Base-by-base conservation (phyloP, 2,113 vertebrate genomes). In the Syngnathoides biaculeatus region DNA sequence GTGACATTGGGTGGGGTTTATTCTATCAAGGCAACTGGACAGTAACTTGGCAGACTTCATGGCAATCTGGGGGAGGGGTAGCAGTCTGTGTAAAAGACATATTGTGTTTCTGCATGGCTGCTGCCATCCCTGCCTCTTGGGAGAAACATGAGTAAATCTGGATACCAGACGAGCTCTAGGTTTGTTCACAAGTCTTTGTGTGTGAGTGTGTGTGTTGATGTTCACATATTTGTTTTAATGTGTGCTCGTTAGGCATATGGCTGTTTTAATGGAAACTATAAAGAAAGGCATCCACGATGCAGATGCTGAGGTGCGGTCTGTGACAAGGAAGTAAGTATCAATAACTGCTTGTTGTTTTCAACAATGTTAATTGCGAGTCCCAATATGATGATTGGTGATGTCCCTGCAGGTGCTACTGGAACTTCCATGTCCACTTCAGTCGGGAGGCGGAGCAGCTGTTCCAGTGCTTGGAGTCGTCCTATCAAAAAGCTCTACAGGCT, bases 251-350 rank as follows among this genome's bases (percentile, higher is more conserved):
- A 98, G 96, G 83, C 95, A 98, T 15, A 90, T 90, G 26, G 79
- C 93, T 2, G 93, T 97, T 64, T 70, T 98, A 67, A 94, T 93
- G 83, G 95, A 98, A 86, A 98, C 95, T 0, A 94, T 98, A 80
- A 98, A 95, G 90, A 98, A 96, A 75, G 96, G 96, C 43, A 92
- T 98, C 87, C 95, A 96, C 22, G 96, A 98, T 74, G 95, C 96
- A 12, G 96, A 98, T 74, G 94, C 96, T 1, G 96, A 98, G 79
- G 95, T 95, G 82, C 93, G 95, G 89, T 94, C 95, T 40, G 94
- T 96, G 69, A 95, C 96, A 77, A 93, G 96, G 79, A 98, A 94
- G 96, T 98, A 87, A 92, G 95, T 55, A 5, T 7, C 20, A 52
- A 64, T 15, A 10, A n/a, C 20, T 22, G 20, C 17, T 47, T 26